These are phyloP conservation scores for Ptilorrhoa leucosticta DNA, from an alignment of 2,113 vertebrate species.

Conservation along the genomic window DNA sequence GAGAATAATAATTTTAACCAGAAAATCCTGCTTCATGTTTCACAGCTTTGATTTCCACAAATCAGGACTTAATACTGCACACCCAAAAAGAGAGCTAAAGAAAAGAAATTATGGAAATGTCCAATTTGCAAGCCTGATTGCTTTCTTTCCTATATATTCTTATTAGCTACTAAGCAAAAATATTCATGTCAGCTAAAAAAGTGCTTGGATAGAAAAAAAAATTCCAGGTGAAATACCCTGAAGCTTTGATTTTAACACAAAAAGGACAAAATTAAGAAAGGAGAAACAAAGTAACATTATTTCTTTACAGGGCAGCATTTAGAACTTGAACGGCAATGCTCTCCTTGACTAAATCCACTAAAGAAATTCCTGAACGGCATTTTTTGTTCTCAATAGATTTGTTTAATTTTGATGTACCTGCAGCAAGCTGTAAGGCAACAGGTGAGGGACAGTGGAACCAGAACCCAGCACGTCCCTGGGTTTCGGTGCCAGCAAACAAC, in stretches of 20 bases:
- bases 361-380: neutral
- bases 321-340: neutral
- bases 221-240: neutral
- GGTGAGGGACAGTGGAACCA: neutral
- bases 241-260: neutral
- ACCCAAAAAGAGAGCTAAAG: neutral
- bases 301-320: neutral
- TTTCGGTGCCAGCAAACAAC: neutral
- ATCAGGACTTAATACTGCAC: neutral
- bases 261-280: neutral
- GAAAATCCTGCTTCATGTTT: neutral
- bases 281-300: neutral
- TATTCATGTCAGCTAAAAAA: neutral
- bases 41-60: neutral
- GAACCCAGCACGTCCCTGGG: fast-evolving
- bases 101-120: neutral
- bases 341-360: neutral
- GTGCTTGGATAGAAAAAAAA: neutral
- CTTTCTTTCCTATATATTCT: neutral
- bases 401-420: neutral
- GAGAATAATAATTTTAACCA: neutral
- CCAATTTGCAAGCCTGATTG: neutral
- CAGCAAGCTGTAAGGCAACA: neutral
- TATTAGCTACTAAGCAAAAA: neutral
- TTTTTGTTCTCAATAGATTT: neutral